These are phyloP conservation scores for Dynastes maya DNA, from an alignment of 2,888 invertebrate genomes.

Conservation along the genomic window DNA sequence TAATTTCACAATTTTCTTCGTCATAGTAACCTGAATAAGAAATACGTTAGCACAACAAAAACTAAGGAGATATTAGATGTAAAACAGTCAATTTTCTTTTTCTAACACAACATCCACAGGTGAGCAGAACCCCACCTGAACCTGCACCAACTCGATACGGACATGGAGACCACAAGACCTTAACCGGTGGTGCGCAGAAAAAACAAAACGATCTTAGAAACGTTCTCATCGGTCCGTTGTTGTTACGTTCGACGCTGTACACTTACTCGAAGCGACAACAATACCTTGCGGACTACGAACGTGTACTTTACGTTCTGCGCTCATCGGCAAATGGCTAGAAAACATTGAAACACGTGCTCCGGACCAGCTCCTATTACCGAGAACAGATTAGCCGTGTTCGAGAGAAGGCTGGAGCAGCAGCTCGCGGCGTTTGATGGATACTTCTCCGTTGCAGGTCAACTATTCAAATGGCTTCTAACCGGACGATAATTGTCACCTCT, in stretches of 20 bases:
- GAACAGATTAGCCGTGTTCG: constrained; percentile 39
- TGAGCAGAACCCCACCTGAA: too few relatives aligned
- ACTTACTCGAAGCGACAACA: constrained; percentile 15
- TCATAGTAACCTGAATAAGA: too few relatives aligned
- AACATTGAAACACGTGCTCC: constrained; percentile 46
- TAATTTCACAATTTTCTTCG: too few relatives aligned
- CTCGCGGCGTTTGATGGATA: constrained; percentile 41
- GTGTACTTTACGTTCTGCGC: constrained; percentile 1
- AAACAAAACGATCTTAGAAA: not conserved
- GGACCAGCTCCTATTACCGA: constrained; percentile 48
- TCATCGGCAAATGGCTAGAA: constrained; percentile 33
- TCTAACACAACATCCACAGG: too few relatives aligned
- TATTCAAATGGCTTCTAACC: constrained; percentile 51
- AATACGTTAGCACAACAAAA: too few relatives aligned
- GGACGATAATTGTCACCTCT: constrained; percentile 51
- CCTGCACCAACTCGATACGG: not conserved
- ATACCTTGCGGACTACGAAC: constrained; percentile 19
- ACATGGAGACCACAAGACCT: not conserved
- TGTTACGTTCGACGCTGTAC: not conserved
- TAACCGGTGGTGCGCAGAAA: not conserved
- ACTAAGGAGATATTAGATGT: too few relatives aligned
- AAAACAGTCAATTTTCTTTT: too few relatives aligned
- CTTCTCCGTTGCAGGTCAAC: constrained; percentile 50
- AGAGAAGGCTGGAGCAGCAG: too few relatives aligned
- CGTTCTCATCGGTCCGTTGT: not conserved